These are phyloP conservation scores for Mactra quadrangularis DNA, from an alignment of 1,140 invertebrate species.

Conservation along the genomic window DNA sequence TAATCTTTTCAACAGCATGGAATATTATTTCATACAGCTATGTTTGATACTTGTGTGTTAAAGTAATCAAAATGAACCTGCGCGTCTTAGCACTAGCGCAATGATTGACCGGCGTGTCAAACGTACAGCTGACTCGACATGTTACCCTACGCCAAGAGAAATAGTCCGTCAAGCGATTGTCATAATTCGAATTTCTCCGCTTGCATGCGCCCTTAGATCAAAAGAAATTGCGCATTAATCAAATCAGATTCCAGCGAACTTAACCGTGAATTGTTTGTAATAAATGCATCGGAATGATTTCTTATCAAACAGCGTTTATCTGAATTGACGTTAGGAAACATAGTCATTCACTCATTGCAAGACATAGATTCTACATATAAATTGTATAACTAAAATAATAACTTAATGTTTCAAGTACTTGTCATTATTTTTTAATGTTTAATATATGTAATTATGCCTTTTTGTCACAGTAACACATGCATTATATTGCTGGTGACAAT, in stretches of 20 bases:
- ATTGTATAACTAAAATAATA: too few relatives aligned
- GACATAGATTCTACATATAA: too few relatives aligned
- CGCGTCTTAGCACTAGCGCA: slow-evolving; percentile 50
- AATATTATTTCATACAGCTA: slow-evolving; percentile 62
- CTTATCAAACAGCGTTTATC: too few relatives aligned
- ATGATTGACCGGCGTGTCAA: slow-evolving; percentile 61
- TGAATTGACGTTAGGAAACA: too few relatives aligned
- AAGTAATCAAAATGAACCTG: slow-evolving; percentile 60
- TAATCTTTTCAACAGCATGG: slow-evolving; percentile 38
- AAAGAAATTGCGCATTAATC: slow-evolving; percentile 46
- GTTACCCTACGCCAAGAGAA: slow-evolving; percentile 50
- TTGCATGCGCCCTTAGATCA: slow-evolving; percentile 38
- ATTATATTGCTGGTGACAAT: too few relatives aligned
- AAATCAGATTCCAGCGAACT: slow-evolving; percentile 34
- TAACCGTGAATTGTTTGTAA: slow-evolving; percentile 26
- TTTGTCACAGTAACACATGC: too few relatives aligned
- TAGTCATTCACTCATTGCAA: too few relatives aligned
- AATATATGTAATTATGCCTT: too few relatives aligned
- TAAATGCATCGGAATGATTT: slow-evolving; percentile 23
- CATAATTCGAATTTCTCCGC: slow-evolving; percentile 50
- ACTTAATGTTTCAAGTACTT: too few relatives aligned
- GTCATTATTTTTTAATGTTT: too few relatives aligned
- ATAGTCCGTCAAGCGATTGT: slow-evolving; percentile 47
- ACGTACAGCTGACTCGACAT: slow-evolving; percentile 51
- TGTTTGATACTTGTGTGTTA: slow-evolving; percentile 52